Conservation (phyloP, 2,888 invertebrate species). For the Gortyna flavago region DNA sequence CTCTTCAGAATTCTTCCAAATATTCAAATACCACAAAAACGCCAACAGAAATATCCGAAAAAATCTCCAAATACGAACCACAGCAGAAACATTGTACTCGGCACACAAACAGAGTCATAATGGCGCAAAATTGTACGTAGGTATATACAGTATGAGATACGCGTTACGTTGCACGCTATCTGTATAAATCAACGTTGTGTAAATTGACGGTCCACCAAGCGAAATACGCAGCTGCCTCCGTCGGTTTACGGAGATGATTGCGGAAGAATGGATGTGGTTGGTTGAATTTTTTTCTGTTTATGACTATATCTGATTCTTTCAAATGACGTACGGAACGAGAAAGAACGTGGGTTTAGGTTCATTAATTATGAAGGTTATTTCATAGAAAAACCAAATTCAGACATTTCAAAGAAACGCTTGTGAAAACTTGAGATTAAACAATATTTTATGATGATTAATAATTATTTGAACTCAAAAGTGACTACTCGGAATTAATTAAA, state of each 20-base stretch:
- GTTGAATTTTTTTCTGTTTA: neutral
- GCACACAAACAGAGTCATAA: conserved; percentile 61
- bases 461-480: neutral
- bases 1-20: neutral
- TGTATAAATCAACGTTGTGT: conserved; percentile 75
- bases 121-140: conserved; percentile 61
- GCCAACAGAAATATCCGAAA: neutral
- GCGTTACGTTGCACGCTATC: conserved; percentile 70
- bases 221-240: conserved; percentile 76
- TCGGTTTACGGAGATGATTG: conserved; percentile 50
- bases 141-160: conserved; percentile 63
- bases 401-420: neutral
- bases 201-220: conserved; percentile 77
- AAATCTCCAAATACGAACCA: conserved; percentile 7
- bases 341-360: too few species aligned
- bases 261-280: conserved; percentile 51
- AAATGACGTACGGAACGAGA: too few species aligned
- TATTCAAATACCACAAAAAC: neutral
- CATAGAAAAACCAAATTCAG: neutral
- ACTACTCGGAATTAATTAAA: neutral
- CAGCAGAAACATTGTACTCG: conserved; percentile 32
- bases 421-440: neutral
- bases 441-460: neutral
- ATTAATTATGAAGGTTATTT: neutral
- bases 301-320: neutral